phyloP scores from a whole-genome alignment of 1,140 invertebrate species.

The Arion vulgaris region DNA sequence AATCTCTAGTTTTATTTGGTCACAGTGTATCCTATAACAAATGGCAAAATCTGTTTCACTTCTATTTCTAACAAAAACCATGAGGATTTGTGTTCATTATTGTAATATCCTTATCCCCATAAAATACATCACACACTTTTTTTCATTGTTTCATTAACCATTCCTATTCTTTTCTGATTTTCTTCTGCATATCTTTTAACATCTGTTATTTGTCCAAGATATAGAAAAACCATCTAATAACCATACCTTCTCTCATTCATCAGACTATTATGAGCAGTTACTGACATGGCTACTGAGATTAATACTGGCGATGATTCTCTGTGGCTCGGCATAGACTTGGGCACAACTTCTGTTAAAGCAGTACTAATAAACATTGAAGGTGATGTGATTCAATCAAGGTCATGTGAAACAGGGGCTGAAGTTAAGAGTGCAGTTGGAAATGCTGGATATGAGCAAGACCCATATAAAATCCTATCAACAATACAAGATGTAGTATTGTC shows the following conservation, averaged over 20 bases:
- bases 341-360: constrained; percentile 28
- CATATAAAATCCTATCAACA: neutral
- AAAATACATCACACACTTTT: too few species aligned
- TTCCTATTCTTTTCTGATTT: too few species aligned
- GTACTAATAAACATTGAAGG: neutral
- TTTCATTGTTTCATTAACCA: too few species aligned
- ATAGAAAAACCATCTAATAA: too few species aligned
- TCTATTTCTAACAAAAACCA: too few species aligned
- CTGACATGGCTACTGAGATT: neutral
- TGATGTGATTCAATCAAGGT: neutral
- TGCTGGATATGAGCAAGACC: constrained; percentile 20
- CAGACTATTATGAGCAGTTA: neutral
- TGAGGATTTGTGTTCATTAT: too few species aligned
- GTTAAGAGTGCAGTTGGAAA: constrained; percentile 10
- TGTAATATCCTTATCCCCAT: too few species aligned
- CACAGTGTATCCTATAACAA: too few species aligned
- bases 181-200: too few species aligned
- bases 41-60: too few species aligned
- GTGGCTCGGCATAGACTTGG: constrained; percentile 28
- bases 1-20: too few species aligned
- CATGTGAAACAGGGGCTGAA: neutral
- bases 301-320: neutral
- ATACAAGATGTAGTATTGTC: neutral
- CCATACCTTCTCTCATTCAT: neutral
- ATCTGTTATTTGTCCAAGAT: too few species aligned